Evolutionary conservation across 2,113 vertebrate species (phyloP), one percentile per base, ranked within the genome.

Genomic region (Phoxinus phoxinus): DNA sequence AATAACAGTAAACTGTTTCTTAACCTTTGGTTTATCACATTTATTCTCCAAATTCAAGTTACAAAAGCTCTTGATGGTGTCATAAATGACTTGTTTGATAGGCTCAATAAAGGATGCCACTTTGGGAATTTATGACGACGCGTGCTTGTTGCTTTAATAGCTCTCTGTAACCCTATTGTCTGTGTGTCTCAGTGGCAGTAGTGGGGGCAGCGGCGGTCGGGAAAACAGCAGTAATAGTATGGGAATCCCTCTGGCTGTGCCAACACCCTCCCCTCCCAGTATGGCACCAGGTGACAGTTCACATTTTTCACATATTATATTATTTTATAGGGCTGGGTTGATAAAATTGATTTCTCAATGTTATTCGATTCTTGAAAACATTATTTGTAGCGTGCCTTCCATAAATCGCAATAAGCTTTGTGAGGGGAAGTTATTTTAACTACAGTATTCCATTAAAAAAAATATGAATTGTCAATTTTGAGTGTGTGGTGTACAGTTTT

Each of bases 241-340:
- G 88, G 96, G 97, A 87, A 93, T 99, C 92, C 98, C 98, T 89
- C 95, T 99, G 74, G 97, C 98, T 56, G 98, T 99, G 89, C 98
- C 97, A 90, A 99, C 98, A 6, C 98, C 98, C 4, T 99, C 98
- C 17, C 98, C 98, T 27, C 98, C 98, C 86, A 97, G 97, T 86
- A 89, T 97, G 74, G 97, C 96, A 32, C 96, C 96, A 97, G 97
- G 97, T 98, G 23, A 83, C 77, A 5, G 1, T 30, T 10, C 23
- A 27, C 35, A 58, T n/a, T 71, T 23, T 67, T 21, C 41, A 19
- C 11, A 56, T 8, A 56, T 56, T 56, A 21, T 56, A 8, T 65
- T 13, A 15, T 65, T 30, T 65, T 65, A 25, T 13, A 65, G 23
- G 25, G 23, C 27, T 15, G 23, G 61, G 61, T 27, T 63, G 10